Conservation (phyloP, 2,888 invertebrate species). For the Apodemia duryi region DNA sequence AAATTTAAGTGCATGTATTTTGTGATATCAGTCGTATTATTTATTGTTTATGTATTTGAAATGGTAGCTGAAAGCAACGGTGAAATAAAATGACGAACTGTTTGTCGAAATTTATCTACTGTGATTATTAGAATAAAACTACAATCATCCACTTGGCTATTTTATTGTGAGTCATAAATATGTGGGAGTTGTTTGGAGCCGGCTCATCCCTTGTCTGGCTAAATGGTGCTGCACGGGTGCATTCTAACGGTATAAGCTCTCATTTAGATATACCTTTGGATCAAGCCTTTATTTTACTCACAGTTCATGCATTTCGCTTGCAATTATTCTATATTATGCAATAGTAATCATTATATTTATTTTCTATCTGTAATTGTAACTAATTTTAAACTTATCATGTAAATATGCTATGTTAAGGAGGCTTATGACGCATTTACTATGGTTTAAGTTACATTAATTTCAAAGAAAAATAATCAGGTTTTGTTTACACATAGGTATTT, state of each 20-base stretch:
- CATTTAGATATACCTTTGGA: conserved; percentile 31
- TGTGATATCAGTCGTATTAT: conserved; percentile 73
- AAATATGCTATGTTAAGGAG: conserved; percentile 57
- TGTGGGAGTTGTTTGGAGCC: conserved; percentile 38
- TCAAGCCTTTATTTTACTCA: conserved; percentile 18
- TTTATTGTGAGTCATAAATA: conserved; percentile 44
- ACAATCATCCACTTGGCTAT: conserved; percentile 5
- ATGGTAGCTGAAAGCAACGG: conserved; percentile 10
- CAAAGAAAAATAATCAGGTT: conserved; percentile 31
- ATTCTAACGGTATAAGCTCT: conserved; percentile 69
- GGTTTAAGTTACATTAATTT: conserved; percentile 49
- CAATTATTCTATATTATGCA: conserved; percentile 14
- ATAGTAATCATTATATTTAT: conserved; percentile 21
- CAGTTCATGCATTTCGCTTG: conserved; percentile 21
- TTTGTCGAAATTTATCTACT: conserved; percentile 10
- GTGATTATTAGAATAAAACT: conserved; percentile 8
- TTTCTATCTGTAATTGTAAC: conserved; percentile 20
- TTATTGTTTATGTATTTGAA: conserved; percentile 45
- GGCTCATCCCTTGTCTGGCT: conserved; percentile 42
- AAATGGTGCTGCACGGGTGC: conserved; percentile 39
- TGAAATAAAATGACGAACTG: conserved; percentile 9
- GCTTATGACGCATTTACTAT: conserved; percentile 73
- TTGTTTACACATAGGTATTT: not conserved
- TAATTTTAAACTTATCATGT: conserved; percentile 20
- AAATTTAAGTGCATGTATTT: conserved; percentile 53